phyloP scores from a whole-genome alignment of 2,797 vertebrate genomes.

The Falco columbarius region DNA sequence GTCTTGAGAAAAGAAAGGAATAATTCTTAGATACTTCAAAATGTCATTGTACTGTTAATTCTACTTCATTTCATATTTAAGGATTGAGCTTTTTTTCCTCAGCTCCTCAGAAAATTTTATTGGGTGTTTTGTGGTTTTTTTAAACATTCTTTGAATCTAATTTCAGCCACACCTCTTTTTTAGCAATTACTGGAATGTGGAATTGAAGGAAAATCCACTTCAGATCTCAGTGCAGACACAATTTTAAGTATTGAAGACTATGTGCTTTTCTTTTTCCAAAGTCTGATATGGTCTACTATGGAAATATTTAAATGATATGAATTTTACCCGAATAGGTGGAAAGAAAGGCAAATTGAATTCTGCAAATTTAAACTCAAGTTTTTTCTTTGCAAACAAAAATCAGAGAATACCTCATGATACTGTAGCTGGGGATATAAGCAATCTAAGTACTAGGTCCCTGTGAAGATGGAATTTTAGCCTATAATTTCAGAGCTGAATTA shows the following conservation, averaged over 20 bases:
- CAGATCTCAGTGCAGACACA: background rate
- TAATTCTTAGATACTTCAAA: background rate
- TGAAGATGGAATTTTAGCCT: background rate
- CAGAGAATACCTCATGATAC: background rate
- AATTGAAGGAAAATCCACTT: background rate
- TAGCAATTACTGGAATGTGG: background rate
- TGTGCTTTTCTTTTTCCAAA: background rate
- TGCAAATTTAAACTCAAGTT: background rate
- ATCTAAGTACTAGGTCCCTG: background rate
- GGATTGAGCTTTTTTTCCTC: background rate
- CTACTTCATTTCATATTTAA: background rate
- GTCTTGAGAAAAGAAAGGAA: background rate
- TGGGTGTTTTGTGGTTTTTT: background rate
- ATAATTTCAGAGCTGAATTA: background rate
- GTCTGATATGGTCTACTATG: background rate
- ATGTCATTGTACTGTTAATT: background rate
- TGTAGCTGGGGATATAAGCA: background rate
- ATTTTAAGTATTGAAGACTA: background rate
- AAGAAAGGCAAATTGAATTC: background rate
- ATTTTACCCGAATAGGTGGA: background rate
- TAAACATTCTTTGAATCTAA: background rate
- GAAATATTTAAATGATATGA: background rate
- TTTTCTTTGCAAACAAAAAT: background rate
- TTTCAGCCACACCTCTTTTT: background rate
- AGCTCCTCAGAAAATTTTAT: background rate